Conservation (phyloP, 2,113 vertebrate species). For the Petrocephalus zakoni region DNA sequence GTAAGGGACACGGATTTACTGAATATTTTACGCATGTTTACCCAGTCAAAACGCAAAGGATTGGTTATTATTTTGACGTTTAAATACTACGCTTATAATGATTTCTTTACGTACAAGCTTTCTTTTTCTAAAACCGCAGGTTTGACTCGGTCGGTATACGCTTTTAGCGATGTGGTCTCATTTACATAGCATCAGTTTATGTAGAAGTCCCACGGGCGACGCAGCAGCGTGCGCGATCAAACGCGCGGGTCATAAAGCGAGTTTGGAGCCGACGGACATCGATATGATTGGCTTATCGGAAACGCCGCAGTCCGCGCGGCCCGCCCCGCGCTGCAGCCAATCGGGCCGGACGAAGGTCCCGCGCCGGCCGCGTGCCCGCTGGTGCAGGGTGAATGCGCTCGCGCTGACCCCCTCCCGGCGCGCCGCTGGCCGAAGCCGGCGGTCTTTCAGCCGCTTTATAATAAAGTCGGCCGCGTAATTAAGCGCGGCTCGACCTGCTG, state of each 20-base stretch:
- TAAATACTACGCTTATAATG: not conserved
- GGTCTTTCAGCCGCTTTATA: not conserved
- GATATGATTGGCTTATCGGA: conserved; percentile 9
- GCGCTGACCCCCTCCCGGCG: not conserved
- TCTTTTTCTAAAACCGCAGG: not conserved
- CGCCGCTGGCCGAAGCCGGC: not conserved
- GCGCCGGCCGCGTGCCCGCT: not conserved
- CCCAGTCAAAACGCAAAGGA: not conserved
- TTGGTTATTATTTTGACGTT: not conserved
- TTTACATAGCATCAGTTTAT: not conserved
- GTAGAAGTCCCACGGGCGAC: not conserved
- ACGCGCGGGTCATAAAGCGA: conserved; percentile 10
- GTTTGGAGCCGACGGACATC: not conserved
- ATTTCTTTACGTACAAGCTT: not conserved
- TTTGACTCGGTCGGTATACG: not conserved
- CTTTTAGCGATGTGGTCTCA: not conserved
- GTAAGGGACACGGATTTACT: not conserved
- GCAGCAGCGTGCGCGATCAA: conserved; percentile 1
- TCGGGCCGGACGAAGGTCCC: not conserved
- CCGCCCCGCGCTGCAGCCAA: not conserved
- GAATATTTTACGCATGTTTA: not conserved
- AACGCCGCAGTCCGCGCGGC: not conserved
- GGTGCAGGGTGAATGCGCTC: not conserved
- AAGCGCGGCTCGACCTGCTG: not conserved
- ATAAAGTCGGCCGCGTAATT: not conserved